These are phyloP conservation scores for Caenorhabditis uteleia DNA, from an alignment of 2,888 invertebrate genomes.

Conservation along the genomic window DNA sequence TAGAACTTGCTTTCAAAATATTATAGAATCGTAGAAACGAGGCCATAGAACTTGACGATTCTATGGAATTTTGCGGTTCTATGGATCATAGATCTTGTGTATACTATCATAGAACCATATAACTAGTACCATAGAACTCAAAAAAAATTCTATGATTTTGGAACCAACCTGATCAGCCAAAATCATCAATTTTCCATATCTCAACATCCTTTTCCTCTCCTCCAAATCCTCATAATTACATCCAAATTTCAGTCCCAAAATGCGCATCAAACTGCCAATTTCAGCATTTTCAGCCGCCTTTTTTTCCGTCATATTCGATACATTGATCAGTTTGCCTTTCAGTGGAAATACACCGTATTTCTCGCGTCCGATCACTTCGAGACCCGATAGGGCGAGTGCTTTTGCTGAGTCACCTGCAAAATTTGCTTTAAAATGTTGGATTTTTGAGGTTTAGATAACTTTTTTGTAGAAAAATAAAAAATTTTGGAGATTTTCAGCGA, in stretches of 20 bases:
- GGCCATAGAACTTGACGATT: too few relatives aligned
- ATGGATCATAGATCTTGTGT: too few relatives aligned
- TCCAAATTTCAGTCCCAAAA: conserved; percentile 46
- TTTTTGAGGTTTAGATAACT: not conserved
- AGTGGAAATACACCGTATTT: conserved; percentile 54
- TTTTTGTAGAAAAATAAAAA: not conserved
- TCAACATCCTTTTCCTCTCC: conserved; percentile 85
- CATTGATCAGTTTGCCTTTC: conserved; percentile 53
- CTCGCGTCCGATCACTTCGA: conserved; percentile 74
- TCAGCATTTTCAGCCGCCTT: conserved; percentile 83
- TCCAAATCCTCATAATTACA: not conserved
- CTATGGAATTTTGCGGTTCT: too few relatives aligned
- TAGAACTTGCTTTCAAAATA: too few relatives aligned
- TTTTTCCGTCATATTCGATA: conserved; percentile 31
- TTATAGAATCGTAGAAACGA: too few relatives aligned
- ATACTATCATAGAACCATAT: too few relatives aligned
- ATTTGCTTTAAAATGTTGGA: not conserved
- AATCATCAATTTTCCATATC: conserved; percentile 95
- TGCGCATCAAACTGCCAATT: conserved; percentile 89
- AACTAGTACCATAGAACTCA: not conserved
- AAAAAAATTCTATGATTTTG: not conserved
- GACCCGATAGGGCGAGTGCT: conserved; percentile 90
- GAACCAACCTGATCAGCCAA: conserved; percentile 99
- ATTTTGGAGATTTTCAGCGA: not conserved
- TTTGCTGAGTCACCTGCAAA: conserved; percentile 92